Base-by-base conservation (phyloP, 2,888 invertebrate species). In the Monochamus alternatus region DNA sequence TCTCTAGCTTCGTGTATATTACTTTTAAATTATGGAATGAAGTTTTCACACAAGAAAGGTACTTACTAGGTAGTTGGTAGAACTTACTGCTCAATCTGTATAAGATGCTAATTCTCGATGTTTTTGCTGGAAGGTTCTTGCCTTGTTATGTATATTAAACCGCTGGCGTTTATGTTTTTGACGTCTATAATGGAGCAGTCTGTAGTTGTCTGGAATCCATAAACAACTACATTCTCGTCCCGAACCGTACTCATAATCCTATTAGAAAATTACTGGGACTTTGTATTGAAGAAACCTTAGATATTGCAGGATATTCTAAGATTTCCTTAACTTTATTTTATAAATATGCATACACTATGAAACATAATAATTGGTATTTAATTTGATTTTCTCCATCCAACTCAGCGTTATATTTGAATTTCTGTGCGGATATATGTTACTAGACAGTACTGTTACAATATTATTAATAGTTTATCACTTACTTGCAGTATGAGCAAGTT, bases 171-270 rank as follows among this genome's bases (percentile, higher is more conserved):
- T 51, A 58, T 76, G 76, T 76, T 76, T 60, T 59, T 62, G 76
- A 76, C 76, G 71, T 22, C 47, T 76, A 47, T 63, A 74, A 76
- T 76, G 71, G 66, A 76, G 74, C 73, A 74, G 63, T 71, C 70
- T 72, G 70, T 60, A 67, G n/a, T 67, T 55, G 64, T 74, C 71
- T 74, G 9, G 74, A 71, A 67, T 38, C 71, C 63, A 76, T 66
- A 59, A 73, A 60, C 52, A 67, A 70, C 70, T 70, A 64, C 44
- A 58, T 75, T 63, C 3, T 72, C 59, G 51, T 63, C 64, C 55
- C 51, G 55, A 71, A 64, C 74, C 51, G 62, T 72, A 75, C 72
- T 78, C 72, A 77, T 79, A 75, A 79, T 79, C 77, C 75, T 73
- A 77, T 79, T 79, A 77, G 69, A 51, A 32, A 59, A 73, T 72